Evolutionary conservation across 2,797 vertebrate genomes (phyloP), one percentile per base, ranked within the genome.

Genomic region (Podargus strigoides): DNA sequence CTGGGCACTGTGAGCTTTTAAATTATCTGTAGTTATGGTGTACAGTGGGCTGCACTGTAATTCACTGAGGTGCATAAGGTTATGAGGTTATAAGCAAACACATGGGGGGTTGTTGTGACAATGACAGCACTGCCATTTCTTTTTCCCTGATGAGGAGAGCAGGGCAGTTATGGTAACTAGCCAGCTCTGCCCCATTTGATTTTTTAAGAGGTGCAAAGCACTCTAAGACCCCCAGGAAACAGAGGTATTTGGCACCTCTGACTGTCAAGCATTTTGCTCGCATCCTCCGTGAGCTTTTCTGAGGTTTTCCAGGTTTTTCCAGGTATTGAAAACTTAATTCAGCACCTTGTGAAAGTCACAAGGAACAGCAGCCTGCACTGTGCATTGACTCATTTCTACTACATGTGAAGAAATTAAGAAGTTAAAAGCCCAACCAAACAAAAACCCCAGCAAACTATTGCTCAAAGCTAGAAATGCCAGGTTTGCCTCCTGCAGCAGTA

Each of bases 1-100:
- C n/a, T n/a, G n/a, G n/a, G 42, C 42, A 44, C 14, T 18, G 17
- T 37, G 41, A 88, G 64, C 44, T 55, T 60, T 77, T 23, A 20
- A 30, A 37, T 36, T 39, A 6, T 7, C 27, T 23, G 18, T 41
- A 22, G 20, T 26, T 49, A 39, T 3, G 12, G 22, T 5, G 11
- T 8, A 4, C 1, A 53, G 62, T 0, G 3, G 32, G 17, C 26
- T 46, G 14, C 17, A 46, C 0, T 17, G 32, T 30, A 16, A 15
- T 42, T 63, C 20, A 8, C 36, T 9, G 55, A 60, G n/a, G 1
- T n/a, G n/a, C n/a, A n/a, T n/a, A n/a, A n/a, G n/a, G n/a, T n/a
- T n/a, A n/a, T n/a, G n/a, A n/a, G n/a, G n/a, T n/a, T n/a, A n/a
- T 20, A 47, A 36, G 27, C n/a, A 32, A 39, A 34, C 24, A 59